Percentiles rank a stretch among this genome's conserved stretches.
Evolutionary conservation across 2,113 vertebrate genomes (phyloP).

Genomic region (Pampusana beccarii): DNA sequence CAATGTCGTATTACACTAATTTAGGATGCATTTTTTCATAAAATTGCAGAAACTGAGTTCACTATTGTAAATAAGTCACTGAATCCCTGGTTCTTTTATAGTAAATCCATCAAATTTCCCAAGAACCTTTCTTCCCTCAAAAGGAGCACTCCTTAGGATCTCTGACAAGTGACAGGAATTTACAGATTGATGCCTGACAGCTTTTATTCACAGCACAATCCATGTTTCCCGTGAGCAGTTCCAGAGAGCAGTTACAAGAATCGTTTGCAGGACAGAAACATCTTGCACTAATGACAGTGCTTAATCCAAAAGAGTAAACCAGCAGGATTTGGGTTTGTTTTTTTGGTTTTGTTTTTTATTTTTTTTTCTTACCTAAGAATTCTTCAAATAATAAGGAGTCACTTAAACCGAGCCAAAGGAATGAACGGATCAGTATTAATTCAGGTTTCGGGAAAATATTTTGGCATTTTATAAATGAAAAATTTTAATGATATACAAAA

Average conservation of each 20-base stretch:
- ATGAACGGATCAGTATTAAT: neutral
- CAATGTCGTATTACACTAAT: neutral
- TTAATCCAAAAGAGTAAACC: neutral
- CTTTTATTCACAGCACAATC: neutral
- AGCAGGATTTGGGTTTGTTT: neutral
- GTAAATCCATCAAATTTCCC: neutral
- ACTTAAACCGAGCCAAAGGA: neutral
- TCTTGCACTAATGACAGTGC: neutral
- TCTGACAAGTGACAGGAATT: neutral
- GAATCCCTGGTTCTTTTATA: neutral
- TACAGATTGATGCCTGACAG: neutral
- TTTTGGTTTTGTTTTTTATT: neutral
- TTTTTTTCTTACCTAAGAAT: neutral
- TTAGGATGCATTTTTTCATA: neutral
- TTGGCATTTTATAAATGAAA: conserved; percentile 13
- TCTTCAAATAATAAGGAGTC: neutral
- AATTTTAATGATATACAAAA: neutral
- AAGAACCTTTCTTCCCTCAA: neutral
- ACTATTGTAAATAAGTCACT: neutral
- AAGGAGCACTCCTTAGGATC: neutral
- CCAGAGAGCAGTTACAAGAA: neutral
- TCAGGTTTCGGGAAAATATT: neutral
- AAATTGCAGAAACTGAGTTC: neutral
- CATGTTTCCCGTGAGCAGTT: neutral
- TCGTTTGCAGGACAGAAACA: neutral